Percentiles rank a stretch among this genome's conserved stretches.
These are phyloP conservation scores for Gouania willdenowi DNA, from an alignment of 2,797 vertebrate species.

Conservation along the genomic window DNA sequence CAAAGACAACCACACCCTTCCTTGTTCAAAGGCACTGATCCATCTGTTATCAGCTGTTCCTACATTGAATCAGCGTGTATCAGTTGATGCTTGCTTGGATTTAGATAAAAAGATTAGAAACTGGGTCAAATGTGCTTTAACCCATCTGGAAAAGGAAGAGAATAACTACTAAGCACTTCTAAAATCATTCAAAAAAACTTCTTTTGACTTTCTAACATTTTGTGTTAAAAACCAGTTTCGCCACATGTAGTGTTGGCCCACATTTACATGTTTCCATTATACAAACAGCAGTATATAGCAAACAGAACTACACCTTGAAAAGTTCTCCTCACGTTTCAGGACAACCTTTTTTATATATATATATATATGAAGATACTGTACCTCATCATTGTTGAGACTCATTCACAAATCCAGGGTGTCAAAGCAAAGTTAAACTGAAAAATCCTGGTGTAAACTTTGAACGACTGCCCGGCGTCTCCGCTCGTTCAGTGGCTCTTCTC, in stretches of 20 bases:
- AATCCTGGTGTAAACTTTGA: not conserved
- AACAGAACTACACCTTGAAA: too few relatives aligned
- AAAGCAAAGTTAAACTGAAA: not conserved
- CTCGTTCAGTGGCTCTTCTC: not conserved
- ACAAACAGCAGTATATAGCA: slow-evolving; percentile 27
- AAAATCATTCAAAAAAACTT: not conserved
- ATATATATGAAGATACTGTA: slow-evolving; percentile 19
- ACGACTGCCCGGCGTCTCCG: not conserved
- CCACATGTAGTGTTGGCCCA: not conserved
- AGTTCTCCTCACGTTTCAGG: too few relatives aligned
- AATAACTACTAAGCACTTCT: not conserved
- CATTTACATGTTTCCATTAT: slow-evolving; percentile 12
- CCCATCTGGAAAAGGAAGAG: not conserved
- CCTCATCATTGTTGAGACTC: slow-evolving; percentile 9
- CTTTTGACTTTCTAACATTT: not conserved
- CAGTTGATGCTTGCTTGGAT: not conserved
- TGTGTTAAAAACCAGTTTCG: slow-evolving; percentile 9
- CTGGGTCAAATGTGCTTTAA: not conserved
- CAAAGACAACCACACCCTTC: slow-evolving; percentile 33
- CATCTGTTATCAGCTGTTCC: slow-evolving; percentile 10
- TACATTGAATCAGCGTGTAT: not conserved
- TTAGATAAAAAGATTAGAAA: not conserved
- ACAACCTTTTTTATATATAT: too few relatives aligned
- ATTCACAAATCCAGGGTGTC: slow-evolving; percentile 15
- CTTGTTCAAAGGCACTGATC: slow-evolving; percentile 17